Evolutionary conservation across 1,140 invertebrate species (phyloP), one percentile per base, ranked within the genome.

Genomic region (Nomia melanderi): DNA sequence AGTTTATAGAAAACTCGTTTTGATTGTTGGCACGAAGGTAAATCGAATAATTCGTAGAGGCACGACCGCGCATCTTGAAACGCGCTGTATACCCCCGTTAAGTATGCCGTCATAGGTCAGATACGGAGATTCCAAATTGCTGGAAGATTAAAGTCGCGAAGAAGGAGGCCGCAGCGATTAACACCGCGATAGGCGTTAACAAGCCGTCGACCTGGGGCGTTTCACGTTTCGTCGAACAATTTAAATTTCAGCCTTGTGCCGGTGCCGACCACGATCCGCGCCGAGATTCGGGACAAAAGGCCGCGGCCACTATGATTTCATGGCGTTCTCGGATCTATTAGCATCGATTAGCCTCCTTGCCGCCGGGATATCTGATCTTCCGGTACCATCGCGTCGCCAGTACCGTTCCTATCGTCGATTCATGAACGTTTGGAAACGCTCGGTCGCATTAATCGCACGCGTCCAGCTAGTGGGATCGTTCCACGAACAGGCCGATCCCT

Each of bases 201-300:
- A 59, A 75, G 63, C 63, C 39, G n/a, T 36, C 14, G 63, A 59
- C 20, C 62, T 20, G 31, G 36, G 63, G 29, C 27, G 63, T 67
- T 67, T 47, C 29, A 47, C 53, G 14, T 66, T 75, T 75, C 59
- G 47, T 74, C 60, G 60, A 72, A 65, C 71, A 27, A 36, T 74
- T 74, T 75, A 67, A 75, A 67, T 67, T 75, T 75, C 20, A 36
- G 39, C 60, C 17, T 41, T 11, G 6, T 20, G 14, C n/a, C 14
- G 39, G 20, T n/a, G 27, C 9, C 12, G 33, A 23, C 41, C 17
- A 73, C 59, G 53, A 57, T 56, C 27, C 39, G 27, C 12, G 53
- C n/a, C 23, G 27, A 75, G 39, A 41, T 69, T 56, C 25, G 9
- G 23, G 69, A 27, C 31, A 59, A 67, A 60, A 69, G 64, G 54